A percentile compares a stretch with the other conserved stretches of the same genome.
Conservation (phyloP, 2,888 invertebrate genomes). For the Harmothoe impar region DNA sequence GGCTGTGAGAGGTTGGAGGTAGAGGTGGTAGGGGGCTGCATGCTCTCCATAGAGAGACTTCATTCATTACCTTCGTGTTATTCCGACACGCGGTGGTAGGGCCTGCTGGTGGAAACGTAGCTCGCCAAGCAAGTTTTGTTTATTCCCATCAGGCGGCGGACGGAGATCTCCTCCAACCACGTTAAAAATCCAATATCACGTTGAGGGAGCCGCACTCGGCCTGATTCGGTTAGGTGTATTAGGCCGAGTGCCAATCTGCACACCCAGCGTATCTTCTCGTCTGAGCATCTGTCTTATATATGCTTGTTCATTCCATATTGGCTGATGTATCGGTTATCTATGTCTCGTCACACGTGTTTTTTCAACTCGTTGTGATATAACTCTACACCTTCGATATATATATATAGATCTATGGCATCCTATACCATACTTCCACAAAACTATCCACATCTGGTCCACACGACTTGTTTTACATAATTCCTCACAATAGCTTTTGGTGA, state of each 20-base stretch:
- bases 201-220: not conserved
- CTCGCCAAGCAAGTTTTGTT: not conserved
- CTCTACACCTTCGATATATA: too few relatives aligned
- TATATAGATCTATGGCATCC: too few relatives aligned
- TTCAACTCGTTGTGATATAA: too few relatives aligned
- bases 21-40: too few relatives aligned
- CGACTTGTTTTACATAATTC: too few relatives aligned
- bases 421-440: too few relatives aligned
- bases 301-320: not conserved
- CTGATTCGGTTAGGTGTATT: conserved; percentile 21
- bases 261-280: not conserved
- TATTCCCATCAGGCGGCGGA: conserved; percentile 14
- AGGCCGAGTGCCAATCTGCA: conserved; percentile 14
- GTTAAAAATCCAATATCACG: conserved; percentile 53
- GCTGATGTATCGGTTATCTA: too few relatives aligned
- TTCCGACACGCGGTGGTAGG: not conserved
- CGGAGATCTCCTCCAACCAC: not conserved
- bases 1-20: too few relatives aligned
- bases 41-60: not conserved
- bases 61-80: not conserved
- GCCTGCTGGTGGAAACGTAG: not conserved
- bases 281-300: not conserved
- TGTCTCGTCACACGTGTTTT: too few relatives aligned
- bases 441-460: too few relatives aligned
- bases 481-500: too few relatives aligned